Conservation (phyloP, 2,113 vertebrate species). For the Cavia porcellus region DNA sequence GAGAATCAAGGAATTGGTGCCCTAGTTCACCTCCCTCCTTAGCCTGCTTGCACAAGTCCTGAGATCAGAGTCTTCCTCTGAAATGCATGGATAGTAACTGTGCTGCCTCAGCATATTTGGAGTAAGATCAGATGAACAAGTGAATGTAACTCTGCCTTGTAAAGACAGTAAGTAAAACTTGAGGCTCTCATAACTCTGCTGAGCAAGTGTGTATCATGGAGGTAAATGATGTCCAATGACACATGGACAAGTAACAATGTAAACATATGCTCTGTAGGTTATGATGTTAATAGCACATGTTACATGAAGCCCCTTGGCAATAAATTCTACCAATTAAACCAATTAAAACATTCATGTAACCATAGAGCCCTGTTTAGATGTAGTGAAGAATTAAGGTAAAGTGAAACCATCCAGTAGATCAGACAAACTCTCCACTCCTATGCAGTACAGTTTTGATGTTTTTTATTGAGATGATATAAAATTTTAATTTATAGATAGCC, state of each 20-base stretch:
- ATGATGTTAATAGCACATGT: neutral
- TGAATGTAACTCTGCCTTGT: neutral
- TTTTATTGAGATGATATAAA: neutral
- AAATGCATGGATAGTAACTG: neutral
- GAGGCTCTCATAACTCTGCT: neutral
- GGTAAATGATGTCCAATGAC: neutral
- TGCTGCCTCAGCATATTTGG: neutral
- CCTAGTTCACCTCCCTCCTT: neutral
- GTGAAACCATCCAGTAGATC: neutral
- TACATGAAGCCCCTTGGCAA: neutral
- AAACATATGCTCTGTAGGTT: neutral
- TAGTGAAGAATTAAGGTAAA: neutral
- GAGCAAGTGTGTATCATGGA: neutral
- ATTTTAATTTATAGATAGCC: neutral
- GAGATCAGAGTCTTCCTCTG: neutral
- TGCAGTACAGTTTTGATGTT: neutral
- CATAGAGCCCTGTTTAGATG: neutral
- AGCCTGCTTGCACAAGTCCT: neutral
- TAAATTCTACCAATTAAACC: neutral
- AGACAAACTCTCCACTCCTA: neutral
- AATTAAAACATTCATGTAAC: neutral
- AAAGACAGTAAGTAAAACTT: neutral
- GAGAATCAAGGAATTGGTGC: neutral
- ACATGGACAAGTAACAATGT: neutral
- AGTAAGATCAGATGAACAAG: neutral